phyloP scores from a whole-genome alignment of 2,888 invertebrate species.

The Drosophila paranaensis region DNA sequence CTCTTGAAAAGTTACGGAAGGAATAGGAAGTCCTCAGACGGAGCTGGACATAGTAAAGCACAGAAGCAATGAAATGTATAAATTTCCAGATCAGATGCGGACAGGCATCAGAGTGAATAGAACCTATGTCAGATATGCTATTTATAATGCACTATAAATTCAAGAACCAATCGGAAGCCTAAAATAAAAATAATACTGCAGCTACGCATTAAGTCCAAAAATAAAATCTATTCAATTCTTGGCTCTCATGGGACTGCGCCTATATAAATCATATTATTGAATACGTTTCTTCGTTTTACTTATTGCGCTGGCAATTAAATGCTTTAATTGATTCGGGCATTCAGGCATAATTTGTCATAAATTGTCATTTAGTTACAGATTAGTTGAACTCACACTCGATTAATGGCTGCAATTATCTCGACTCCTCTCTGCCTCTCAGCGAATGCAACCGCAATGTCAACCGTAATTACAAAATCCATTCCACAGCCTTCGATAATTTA shows the following conservation, averaged over 20 bases:
- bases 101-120: too few species aligned
- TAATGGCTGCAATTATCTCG: slow-evolving; percentile 19
- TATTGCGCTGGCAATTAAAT: slow-evolving; percentile 1
- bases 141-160: too few species aligned
- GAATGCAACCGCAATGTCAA: slow-evolving; percentile 8
- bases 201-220: too few species aligned
- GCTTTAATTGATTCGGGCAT: not conserved
- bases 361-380: slow-evolving; percentile 31
- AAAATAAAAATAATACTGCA: too few species aligned
- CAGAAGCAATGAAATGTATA: not conserved
- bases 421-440: not conserved
- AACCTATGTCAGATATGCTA: too few species aligned
- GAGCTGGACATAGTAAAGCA: not conserved
- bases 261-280: not conserved
- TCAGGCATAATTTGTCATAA: slow-evolving; percentile 1
- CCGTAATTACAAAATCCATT: slow-evolving; percentile 24
- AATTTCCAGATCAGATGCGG: not conserved
- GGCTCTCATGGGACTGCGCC: too few species aligned
- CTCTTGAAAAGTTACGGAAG: not conserved
- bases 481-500: slow-evolving; percentile 4
- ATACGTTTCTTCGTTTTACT: not conserved
- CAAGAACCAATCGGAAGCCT: too few species aligned
- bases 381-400: slow-evolving; percentile 17
- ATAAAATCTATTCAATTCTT: not conserved
- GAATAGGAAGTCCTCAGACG: too few species aligned